phyloP scores from a whole-genome alignment of 2,888 invertebrate genomes.

The Cecidostiba fungosa region DNA sequence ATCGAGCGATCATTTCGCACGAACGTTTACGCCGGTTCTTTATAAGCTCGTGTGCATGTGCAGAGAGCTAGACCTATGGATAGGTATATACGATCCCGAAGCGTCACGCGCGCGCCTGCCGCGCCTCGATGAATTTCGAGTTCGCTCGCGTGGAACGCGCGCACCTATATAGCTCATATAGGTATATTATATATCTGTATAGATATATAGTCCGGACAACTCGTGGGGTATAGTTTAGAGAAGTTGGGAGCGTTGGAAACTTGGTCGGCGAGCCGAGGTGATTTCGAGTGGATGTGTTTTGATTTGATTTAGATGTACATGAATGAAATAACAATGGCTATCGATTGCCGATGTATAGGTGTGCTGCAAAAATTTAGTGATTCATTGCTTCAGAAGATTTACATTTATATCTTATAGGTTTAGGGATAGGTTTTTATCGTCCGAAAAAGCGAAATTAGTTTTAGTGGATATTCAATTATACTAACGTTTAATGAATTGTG shows the following conservation, averaged over 20 bases:
- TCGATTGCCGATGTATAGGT: neutral
- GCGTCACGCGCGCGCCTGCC: conserved; percentile 7
- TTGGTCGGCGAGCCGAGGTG: neutral
- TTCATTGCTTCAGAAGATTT: neutral
- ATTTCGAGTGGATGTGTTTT: neutral
- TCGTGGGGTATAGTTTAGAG: neutral
- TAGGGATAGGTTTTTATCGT: too few relatives aligned
- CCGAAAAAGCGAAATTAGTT: too few relatives aligned
- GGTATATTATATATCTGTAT: neutral
- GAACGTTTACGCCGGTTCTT: conserved; percentile 20
- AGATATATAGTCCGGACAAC: neutral
- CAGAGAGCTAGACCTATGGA: neutral
- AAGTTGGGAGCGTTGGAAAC: conserved; percentile 8
- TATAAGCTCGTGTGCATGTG: neutral
- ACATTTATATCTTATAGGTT: too few relatives aligned
- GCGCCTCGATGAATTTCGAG: conserved; percentile 46
- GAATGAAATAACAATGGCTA: neutral
- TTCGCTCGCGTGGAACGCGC: conserved; percentile 37
- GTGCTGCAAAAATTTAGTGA: neutral
- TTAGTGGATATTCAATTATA: neutral
- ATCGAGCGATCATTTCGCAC: conserved; percentile 35
- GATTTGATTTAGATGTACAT: neutral
- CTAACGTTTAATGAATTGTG: neutral
- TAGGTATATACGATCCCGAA: neutral
- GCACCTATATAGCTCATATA: conserved; percentile 2